Conservation (phyloP, 2,113 vertebrate species). For the Corythoichthys haematopterus region DNA sequence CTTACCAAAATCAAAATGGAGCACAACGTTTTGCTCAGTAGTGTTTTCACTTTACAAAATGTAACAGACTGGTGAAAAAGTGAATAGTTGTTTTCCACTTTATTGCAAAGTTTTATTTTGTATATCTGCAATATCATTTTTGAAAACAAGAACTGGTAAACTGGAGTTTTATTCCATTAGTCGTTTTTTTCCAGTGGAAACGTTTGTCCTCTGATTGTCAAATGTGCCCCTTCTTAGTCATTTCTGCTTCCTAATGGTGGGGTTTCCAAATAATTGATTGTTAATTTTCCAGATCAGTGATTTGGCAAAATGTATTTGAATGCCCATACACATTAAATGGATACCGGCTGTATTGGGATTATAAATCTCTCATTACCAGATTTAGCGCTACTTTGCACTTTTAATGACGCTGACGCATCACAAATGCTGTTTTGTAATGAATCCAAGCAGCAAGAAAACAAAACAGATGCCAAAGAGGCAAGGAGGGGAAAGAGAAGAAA, state of each 20-base stretch:
- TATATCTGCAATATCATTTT: background rate
- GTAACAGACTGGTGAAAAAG: too few species aligned
- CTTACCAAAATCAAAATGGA: too few species aligned
- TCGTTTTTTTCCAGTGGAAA: background rate
- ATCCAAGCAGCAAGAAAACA: slow-evolving; percentile 32
- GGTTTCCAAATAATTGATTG: background rate
- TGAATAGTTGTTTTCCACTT: too few species aligned
- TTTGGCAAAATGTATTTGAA: background rate
- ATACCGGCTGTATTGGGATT: background rate
- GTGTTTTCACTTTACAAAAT: too few species aligned
- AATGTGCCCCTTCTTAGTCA: background rate
- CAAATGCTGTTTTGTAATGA: slow-evolving; percentile 4
- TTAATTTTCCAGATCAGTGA: background rate
- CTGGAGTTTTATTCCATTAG: background rate
- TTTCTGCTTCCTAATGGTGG: background rate
- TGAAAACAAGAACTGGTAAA: background rate
- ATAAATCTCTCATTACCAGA: slow-evolving; percentile 2
- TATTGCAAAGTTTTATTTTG: too few species aligned
- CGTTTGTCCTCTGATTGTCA: background rate
- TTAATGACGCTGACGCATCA: background rate
- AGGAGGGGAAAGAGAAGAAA: slow-evolving; percentile 16
- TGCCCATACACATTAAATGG: background rate
- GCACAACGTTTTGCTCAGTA: too few species aligned
- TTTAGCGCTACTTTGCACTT: slow-evolving; percentile 1
- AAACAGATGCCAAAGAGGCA: slow-evolving; percentile 43